Evolutionary conservation across 1,140 invertebrate genomes (phyloP).

Genomic region (Pseudomyrmex cubaensis): DNA sequence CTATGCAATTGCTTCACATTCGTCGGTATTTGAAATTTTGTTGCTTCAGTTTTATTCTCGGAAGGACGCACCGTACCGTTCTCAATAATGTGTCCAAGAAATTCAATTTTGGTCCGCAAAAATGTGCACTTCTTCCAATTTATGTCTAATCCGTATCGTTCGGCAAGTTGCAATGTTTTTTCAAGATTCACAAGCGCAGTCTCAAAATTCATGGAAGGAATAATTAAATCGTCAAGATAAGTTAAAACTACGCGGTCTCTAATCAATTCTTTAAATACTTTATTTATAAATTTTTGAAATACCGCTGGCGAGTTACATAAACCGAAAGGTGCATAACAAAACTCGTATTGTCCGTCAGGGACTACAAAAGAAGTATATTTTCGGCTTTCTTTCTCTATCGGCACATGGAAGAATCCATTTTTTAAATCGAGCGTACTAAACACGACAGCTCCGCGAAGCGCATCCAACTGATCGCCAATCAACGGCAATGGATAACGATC

Average conservation of each 20-base stretch:
- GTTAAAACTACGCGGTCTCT: neutral
- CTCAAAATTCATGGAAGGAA: neutral
- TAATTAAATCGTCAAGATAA: slow-evolving; percentile 39
- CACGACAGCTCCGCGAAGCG: neutral
- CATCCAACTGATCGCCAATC: slow-evolving; percentile 8
- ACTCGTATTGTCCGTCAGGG: slow-evolving; percentile 12
- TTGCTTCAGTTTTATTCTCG: neutral
- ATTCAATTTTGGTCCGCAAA: neutral
- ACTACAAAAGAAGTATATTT: slow-evolving; percentile 17
- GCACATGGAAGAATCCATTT: slow-evolving; percentile 27
- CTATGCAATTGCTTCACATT: neutral
- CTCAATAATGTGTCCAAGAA: neutral
- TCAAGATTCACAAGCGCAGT: neutral
- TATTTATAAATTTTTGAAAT: slow-evolving; percentile 56
- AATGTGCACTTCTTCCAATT: neutral
- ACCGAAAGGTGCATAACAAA: neutral
- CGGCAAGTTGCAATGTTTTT: neutral
- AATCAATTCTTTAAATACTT: neutral
- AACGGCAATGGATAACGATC: neutral
- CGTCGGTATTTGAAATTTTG: neutral
- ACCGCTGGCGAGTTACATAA: slow-evolving; percentile 14
- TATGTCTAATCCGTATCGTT: neutral
- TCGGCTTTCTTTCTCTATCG: neutral
- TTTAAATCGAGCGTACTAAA: neutral
- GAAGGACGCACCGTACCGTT: neutral